These are phyloP conservation scores for Turritopsis dohrnii DNA, from an alignment of 30 jellyfish, hydroid and myxozoan species.

Conservation along the genomic window DNA sequence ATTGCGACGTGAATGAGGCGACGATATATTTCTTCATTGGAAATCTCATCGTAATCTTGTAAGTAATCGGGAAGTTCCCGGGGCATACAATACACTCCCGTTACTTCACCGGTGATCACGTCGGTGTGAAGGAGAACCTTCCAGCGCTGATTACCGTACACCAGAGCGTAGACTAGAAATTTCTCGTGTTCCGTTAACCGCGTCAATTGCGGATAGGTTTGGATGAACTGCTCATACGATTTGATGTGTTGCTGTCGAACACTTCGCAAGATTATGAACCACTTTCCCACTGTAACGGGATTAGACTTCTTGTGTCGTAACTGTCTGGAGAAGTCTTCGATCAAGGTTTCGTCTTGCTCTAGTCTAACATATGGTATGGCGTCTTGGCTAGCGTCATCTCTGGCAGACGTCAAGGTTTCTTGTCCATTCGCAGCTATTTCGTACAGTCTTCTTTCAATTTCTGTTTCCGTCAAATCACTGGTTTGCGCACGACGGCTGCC, in stretches of 20 bases:
- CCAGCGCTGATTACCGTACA: conserved; percentile 15
- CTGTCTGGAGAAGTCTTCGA: conserved; percentile 9
- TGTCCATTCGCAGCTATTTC: conserved; percentile 14
- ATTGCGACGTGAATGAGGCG: conserved; percentile 14
- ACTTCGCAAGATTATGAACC: conserved; percentile 27
- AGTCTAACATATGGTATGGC: background rate
- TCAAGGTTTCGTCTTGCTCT: background rate
- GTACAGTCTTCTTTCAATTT: conserved; percentile 19
- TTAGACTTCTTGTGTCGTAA: conserved; percentile 14
- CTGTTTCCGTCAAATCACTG: conserved; percentile 27
- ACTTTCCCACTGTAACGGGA: conserved; percentile 18
- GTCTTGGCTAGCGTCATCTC: conserved; percentile 3
- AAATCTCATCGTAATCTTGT: conserved; percentile 14
- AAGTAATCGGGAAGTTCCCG: conserved; percentile 12
- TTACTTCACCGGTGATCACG: background rate
- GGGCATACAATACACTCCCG: conserved; percentile 18
- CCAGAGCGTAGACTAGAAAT: conserved; percentile 21
- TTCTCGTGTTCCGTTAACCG: conserved; percentile 23
- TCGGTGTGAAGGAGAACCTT: conserved; percentile 14
- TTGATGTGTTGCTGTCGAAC: conserved; percentile 5
- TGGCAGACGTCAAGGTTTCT: background rate
- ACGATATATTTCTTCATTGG: background rate
- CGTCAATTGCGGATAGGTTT: conserved; percentile 19
- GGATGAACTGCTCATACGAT: conserved; percentile 15
- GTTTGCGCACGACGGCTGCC: background rate